Evolutionary conservation across 2,888 invertebrate genomes (phyloP).

Genomic region (Torymus auratus): DNA sequence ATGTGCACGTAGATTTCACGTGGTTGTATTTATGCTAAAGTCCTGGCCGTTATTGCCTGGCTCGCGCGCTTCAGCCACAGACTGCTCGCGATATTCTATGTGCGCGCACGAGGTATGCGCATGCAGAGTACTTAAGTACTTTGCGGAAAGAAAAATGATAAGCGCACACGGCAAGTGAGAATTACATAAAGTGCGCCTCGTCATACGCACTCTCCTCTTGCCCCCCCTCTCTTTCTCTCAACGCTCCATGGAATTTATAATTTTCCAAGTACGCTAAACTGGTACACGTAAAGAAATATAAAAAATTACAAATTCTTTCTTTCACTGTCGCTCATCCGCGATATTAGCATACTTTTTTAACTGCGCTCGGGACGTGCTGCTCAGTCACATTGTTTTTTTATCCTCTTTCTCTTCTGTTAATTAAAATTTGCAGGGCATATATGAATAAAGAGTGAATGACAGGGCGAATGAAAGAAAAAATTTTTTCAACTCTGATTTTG

Average conservation of each 20-base stretch:
- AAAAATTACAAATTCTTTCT: constrained; percentile 49
- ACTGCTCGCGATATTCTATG: constrained; percentile 1
- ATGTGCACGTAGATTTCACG: too few species aligned
- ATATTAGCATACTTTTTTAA: constrained; percentile 48
- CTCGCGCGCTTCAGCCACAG: not conserved
- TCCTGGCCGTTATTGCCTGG: too few species aligned
- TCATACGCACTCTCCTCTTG: not conserved
- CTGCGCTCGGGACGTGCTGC: not conserved
- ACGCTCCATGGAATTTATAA: constrained; percentile 39
- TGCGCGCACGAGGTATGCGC: constrained; percentile 42
- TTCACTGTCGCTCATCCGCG: constrained; percentile 20
- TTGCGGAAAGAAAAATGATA: constrained; percentile 65
- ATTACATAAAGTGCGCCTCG: constrained; percentile 61
- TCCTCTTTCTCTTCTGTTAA: constrained; percentile 29
- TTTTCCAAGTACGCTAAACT: constrained; percentile 34
- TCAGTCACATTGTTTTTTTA: not conserved
- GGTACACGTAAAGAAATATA: constrained; percentile 1
- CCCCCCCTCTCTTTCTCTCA: not conserved
- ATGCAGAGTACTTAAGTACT: constrained; percentile 57
- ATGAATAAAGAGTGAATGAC: not conserved
- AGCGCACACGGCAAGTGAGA: constrained; percentile 66
- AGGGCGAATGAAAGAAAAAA: not conserved
- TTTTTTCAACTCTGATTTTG: constrained; percentile 4
- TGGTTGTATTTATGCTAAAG: too few species aligned
- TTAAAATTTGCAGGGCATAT: constrained; percentile 35